Evolutionary conservation across 2,797 vertebrate species (phyloP), one percentile per base, ranked within the genome.

Genomic region (Ciconia nigra): DNA sequence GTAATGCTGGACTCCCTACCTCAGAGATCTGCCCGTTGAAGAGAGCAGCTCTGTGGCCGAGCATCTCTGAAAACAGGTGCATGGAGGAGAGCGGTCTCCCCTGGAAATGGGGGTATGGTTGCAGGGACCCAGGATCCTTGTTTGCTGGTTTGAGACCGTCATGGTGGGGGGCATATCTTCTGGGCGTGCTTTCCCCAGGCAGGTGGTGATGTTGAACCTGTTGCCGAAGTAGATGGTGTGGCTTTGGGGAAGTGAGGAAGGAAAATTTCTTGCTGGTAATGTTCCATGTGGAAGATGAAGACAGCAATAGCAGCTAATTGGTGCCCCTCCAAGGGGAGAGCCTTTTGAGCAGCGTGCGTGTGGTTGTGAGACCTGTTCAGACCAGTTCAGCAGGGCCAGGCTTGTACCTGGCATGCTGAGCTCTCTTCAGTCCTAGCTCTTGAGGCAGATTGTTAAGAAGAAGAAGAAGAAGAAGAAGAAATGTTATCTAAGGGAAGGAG

Each of bases 121-220:
- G 62, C 77, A 62, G 88, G 58, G 83, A 73, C 84, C 81, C 65
- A 37, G 52, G 76, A 42, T 77, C 87, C 59, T 87, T 31, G 51
- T 93, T 80, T 96, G 96, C 96, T 97, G 96, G 95, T 94, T 95
- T 93, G 84, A 85, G 87, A 52, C 57, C 84, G 58, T 71, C 52
- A 6, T 4, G 4, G 11, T 15, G 51, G 16, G 49, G 69, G 63
- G 21, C 14, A 2, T 21, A 24, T 59, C 83, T 46, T 59, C 83
- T 63, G 66, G 73, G 14, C 1, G 1, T 4, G 35, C 5, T 0
- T 58, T 89, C 49, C 78, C 79, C 28, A 8, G 83, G 62, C 83
- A 22, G 73, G 76, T 4, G 31, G 35, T 87, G 88, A 20, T 15
- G 42, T 6, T 58, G 63, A 78, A 71, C 61, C 72, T 25, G 67